Base-by-base conservation (phyloP, 2,113 vertebrate species). In the Rhea americana region DNA sequence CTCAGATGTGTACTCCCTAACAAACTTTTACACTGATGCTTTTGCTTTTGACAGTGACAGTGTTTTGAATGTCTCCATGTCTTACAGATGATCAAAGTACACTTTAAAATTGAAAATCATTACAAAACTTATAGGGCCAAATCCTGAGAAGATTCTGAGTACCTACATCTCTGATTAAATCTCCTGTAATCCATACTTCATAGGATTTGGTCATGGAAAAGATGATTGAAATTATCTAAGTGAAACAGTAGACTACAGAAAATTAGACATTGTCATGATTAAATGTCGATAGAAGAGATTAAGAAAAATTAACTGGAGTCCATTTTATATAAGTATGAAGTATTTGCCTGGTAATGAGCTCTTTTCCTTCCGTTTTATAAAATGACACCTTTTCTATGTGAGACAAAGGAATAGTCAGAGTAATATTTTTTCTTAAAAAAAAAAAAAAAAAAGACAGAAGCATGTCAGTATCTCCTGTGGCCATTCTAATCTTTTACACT, bases 341-440 rank as follows among this genome's bases (percentile, higher is more conserved):
- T 67, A 32, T 67, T 62, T 67, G 21, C 65, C 28, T 45, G 19
- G 28, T 9, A 41, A 45, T 76, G 72, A 83, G 17, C 65, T 85
- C 28, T 67, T 67, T 45, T 89, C 82, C 70, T 80, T 30, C 21
- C 78, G 25, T 50, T 95, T 95, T 84, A 63, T 7, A 76, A 91
- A 66, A 66, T 9, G 18, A 20, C 41, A 45, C 28, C 21, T 66
- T 43, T 43, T 66, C 41, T 66, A 45, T 43, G 26, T 66, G 39
- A 39, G 22, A 62, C 9, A 20, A 45, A 32, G 41, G 30, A 26
- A 56, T 56, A 56, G 30, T 56, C 15, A 30, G 55, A 56, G 55
- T 30, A 56, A 56, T 56, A 45, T 9, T 43, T 21, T 43, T 7
- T 35, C 35, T 35, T 35, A 35, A 35, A 43, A 43, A 43, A 43